Evolutionary conservation across 1,140 invertebrate species (phyloP).

Genomic region (Orchestia grillus): DNA sequence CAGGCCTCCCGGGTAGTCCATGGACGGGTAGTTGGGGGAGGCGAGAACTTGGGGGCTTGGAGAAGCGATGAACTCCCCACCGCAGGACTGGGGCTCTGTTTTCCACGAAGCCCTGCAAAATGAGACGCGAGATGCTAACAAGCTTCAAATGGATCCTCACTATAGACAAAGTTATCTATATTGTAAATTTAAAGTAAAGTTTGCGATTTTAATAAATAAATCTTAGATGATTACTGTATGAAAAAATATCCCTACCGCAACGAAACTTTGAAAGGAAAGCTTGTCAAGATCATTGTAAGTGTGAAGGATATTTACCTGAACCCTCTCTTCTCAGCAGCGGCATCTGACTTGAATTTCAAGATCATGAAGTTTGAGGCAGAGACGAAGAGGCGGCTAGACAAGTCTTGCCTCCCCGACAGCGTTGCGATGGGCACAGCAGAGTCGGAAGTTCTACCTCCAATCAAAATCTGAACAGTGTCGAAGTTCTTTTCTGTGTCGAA

Average conservation of each 20-base stretch:
- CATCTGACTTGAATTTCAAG: constrained; percentile 94
- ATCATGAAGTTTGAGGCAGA: constrained; percentile 98
- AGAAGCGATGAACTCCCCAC: constrained; percentile 85
- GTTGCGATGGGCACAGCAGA: constrained; percentile 92
- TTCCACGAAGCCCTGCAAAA: constrained; percentile 86
- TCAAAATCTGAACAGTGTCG: constrained; percentile 94
- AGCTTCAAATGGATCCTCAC: neutral
- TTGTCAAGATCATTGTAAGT: neutral
- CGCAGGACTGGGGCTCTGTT: constrained; percentile 90
- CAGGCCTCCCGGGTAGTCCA: constrained; percentile 88
- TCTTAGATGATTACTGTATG: neutral
- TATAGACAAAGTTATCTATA: neutral
- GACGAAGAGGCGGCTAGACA: constrained; percentile 86
- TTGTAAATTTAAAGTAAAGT: neutral
- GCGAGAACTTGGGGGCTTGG: constrained; percentile 85
- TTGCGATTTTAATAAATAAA: neutral
- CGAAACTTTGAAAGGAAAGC: neutral
- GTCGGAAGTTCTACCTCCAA: constrained; percentile 94
- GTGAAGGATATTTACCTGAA: constrained; percentile 76
- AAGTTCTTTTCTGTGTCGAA: constrained; percentile 97
- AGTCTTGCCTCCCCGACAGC: constrained; percentile 85
- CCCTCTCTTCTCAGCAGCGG: constrained; percentile 92
- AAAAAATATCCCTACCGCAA: neutral
- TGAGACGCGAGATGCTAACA: neutral
- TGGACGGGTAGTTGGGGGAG: constrained; percentile 91